Evolutionary conservation across 2,888 invertebrate genomes (phyloP), one percentile per base, ranked within the genome.

Genomic region (Linnaemya tessellans): DNA sequence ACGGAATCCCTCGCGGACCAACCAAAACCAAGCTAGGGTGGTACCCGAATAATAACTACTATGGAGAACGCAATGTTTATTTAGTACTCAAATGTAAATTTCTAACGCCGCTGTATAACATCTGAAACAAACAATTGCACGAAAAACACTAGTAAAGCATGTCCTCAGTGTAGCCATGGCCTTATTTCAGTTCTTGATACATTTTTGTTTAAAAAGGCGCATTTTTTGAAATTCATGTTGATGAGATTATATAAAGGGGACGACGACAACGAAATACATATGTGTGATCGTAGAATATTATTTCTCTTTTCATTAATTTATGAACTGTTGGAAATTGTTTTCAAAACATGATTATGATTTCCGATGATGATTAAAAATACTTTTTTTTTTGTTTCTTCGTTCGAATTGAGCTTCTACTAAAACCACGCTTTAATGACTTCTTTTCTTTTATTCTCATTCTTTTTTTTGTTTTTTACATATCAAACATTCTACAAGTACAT

Each of bases 291-390:
- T 20, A 60, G 3, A 60, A 80, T 54, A 67, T n/a, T 43, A 11
- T 62, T 38, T 54, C 38, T 67, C 30, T 58, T 41, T 81, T 73
- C 56, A 82, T 86, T 84, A 86, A 88, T 87, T 88, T 87, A 88
- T 87, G 88, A 87, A 86, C 87, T 88, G 87, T 84, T 88, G 82
- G 84, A 84, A 87, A 88, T 87, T 84, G 81, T 73, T 87, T 86
- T 84, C 77, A 86, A 86, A 87, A 87, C 86, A 87, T 86, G 84
- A 88, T 87, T 86, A 82, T 86, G 82, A 79, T 84, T 81, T 84
- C 80, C 83, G 73, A 71, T 85, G 85, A 84, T 84, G 80, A 83
- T 86, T 86, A 83, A 86, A 81, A 84, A 43, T 25, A 60, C 73
- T 67, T 60, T 73, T 22, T n/a, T 73, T 73, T 18, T 73, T 51